phyloP scores from a whole-genome alignment of 2,113 vertebrate species.

The Menidia beryllina region DNA sequence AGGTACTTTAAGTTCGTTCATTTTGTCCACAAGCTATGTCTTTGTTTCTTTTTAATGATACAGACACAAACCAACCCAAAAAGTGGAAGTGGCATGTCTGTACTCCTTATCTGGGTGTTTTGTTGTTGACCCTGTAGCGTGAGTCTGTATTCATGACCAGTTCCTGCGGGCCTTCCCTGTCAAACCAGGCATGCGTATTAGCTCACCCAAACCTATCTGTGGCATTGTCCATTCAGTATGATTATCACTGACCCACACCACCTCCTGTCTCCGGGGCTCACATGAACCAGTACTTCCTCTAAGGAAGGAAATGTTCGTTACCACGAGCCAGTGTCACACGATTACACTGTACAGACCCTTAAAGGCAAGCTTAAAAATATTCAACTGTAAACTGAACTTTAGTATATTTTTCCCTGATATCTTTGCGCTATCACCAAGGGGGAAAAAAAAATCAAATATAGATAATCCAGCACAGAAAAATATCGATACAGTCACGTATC shows the following conservation, averaged over 20 bases:
- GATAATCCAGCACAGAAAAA: slow-evolving; percentile 46
- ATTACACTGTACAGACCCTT: slow-evolving; percentile 55
- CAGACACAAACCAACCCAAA: slow-evolving; percentile 32
- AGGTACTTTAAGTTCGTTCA: neutral
- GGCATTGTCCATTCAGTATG: slow-evolving; percentile 79
- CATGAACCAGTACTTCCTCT: slow-evolving; percentile 79
- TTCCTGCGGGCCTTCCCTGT: slow-evolving; percentile 71
- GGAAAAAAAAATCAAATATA: slow-evolving; percentile 22
- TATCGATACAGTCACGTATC: slow-evolving; percentile 28
- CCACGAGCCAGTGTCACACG: slow-evolving; percentile 66
- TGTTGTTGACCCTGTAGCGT: slow-evolving; percentile 69
- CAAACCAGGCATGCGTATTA: slow-evolving; percentile 63
- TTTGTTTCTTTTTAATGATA: slow-evolving; percentile 53
- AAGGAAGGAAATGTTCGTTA: slow-evolving; percentile 81
- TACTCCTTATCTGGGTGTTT: slow-evolving; percentile 70
- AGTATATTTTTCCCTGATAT: slow-evolving; percentile 7
- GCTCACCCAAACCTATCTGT: slow-evolving; percentile 75
- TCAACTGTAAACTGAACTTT: slow-evolving; percentile 12
- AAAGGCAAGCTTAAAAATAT: slow-evolving; percentile 52
- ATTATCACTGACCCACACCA: slow-evolving; percentile 80
- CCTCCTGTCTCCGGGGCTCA: slow-evolving; percentile 81
- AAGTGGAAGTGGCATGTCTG: slow-evolving; percentile 58
- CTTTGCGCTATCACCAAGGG: neutral
- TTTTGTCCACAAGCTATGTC: slow-evolving; percentile 30
- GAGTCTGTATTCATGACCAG: slow-evolving; percentile 65